Evolutionary conservation across 1,140 invertebrate genomes (phyloP).

Genomic region (Penaeus vannamei): DNA sequence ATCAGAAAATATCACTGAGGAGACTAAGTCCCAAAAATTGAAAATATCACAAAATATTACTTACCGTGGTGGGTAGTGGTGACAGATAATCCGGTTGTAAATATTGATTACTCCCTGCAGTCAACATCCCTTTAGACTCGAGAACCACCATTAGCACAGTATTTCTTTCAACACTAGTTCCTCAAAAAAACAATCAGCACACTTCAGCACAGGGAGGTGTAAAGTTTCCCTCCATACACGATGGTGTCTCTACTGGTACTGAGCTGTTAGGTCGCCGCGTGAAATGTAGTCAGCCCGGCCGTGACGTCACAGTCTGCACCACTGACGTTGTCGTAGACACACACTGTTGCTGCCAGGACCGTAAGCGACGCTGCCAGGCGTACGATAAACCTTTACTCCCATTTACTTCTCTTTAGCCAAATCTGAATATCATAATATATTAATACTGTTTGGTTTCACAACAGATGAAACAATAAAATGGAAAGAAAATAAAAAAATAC

Average conservation of each 20-base stretch:
- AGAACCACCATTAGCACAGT: conserved; percentile 84
- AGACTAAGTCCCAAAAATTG: conserved; percentile 50
- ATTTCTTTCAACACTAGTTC: conserved; percentile 60
- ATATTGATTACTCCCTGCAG: conserved; percentile 91
- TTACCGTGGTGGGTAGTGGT: conserved; percentile 91
- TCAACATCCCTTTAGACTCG: conserved; percentile 88
- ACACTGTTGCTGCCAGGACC: conserved; percentile 32
- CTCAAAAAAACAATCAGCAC: conserved; percentile 52
- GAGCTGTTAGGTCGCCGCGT: conserved; percentile 50
- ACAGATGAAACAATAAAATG: too few relatives aligned
- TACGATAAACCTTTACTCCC: not conserved
- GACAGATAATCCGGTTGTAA: conserved; percentile 93
- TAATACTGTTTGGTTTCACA: not conserved
- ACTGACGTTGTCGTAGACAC: conserved; percentile 52
- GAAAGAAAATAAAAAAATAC: too few relatives aligned
- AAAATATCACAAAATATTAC: conserved; percentile 71
- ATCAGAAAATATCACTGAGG: conserved; percentile 44
- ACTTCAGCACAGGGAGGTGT: conserved; percentile 52
- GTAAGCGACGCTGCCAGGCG: conserved; percentile 29
- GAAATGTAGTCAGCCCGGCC: conserved; percentile 33
- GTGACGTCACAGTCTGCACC: conserved; percentile 58
- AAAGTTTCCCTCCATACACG: conserved; percentile 31
- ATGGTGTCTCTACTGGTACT: conserved; percentile 59
- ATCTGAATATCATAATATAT: not conserved
- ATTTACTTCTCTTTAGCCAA: not conserved